Percentiles rank a stretch among this genome's conserved stretches.
phyloP scores from a whole-genome alignment of 1,140 invertebrate species.

The Cepaea nemoralis region DNA sequence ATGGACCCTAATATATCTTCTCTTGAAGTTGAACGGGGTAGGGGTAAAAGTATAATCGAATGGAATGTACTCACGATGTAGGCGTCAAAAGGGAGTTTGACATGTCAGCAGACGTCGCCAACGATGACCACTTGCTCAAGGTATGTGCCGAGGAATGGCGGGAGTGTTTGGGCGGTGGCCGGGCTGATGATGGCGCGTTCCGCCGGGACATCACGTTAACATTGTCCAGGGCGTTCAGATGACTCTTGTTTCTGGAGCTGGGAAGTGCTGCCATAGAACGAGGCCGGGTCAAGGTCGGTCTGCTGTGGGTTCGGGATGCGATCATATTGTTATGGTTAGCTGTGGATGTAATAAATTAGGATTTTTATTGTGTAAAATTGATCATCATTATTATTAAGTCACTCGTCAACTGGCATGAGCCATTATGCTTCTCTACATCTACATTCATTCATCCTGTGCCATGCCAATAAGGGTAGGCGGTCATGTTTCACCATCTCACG shows the following conservation, averaged over 20 bases:
- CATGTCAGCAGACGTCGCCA: constrained; percentile 54
- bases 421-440: too few relatives aligned
- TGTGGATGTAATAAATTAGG: constrained; percentile 4
- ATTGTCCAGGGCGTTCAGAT: constrained; percentile 58
- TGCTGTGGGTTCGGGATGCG: constrained; percentile 46
- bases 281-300: background rate
- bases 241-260: constrained; percentile 32
- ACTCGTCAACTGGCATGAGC: too few relatives aligned
- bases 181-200: constrained; percentile 45
- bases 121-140: constrained; percentile 64
- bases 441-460: too few relatives aligned
- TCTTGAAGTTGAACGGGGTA: too few relatives aligned
- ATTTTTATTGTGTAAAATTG: too few relatives aligned
- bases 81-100: constrained; percentile 47
- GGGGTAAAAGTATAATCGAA: too few relatives aligned
- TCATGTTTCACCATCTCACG: too few relatives aligned
- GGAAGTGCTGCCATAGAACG: constrained; percentile 18
- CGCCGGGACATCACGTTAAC: constrained; percentile 51
- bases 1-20: too few relatives aligned
- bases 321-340: constrained; percentile 57
- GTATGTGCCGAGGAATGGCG: constrained; percentile 8
- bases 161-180: constrained; percentile 33
- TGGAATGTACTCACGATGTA: constrained; percentile 42
- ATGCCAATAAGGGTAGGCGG: too few relatives aligned
- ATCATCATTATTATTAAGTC: too few relatives aligned